Conservation (phyloP, 2,888 invertebrate genomes). For the Melangyna quadrimaculata region DNA sequence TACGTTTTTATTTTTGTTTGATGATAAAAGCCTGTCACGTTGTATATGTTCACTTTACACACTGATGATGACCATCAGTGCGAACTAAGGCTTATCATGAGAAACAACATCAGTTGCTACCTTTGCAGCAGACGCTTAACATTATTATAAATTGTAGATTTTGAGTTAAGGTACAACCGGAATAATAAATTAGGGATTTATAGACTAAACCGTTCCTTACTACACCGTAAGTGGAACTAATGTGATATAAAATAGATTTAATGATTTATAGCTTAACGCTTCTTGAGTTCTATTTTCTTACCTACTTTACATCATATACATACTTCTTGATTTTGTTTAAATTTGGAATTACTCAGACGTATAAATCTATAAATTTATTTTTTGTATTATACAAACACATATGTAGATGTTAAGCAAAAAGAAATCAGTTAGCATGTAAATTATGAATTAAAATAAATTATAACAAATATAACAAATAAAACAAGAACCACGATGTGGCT, state of each 20-base stretch:
- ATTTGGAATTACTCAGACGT: background rate
- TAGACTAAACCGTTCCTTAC: background rate
- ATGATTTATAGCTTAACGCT: constrained; percentile 9
- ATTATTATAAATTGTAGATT: no score
- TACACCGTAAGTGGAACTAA: background rate
- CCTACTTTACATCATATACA: background rate
- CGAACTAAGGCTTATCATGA: background rate
- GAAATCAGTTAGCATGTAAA: background rate
- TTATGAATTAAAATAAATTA: no score
- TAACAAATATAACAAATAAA: no score
- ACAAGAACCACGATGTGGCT: no score
- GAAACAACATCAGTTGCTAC: constrained; percentile 2
- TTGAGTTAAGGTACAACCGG: background rate
- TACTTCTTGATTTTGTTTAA: background rate
- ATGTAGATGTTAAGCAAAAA: background rate
- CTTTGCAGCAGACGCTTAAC: background rate
- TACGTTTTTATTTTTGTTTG: no score
- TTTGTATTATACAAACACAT: no score
- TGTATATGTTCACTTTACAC: background rate
- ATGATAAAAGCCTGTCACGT: constrained; percentile 7
- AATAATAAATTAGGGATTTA: constrained; percentile 13
- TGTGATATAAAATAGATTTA: constrained; percentile 15
- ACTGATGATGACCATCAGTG: no score
- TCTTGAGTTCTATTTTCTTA: background rate
- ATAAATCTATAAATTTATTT: background rate